Conservation (phyloP, 2,888 invertebrate species). For the Scaptomyza polygonia region DNA sequence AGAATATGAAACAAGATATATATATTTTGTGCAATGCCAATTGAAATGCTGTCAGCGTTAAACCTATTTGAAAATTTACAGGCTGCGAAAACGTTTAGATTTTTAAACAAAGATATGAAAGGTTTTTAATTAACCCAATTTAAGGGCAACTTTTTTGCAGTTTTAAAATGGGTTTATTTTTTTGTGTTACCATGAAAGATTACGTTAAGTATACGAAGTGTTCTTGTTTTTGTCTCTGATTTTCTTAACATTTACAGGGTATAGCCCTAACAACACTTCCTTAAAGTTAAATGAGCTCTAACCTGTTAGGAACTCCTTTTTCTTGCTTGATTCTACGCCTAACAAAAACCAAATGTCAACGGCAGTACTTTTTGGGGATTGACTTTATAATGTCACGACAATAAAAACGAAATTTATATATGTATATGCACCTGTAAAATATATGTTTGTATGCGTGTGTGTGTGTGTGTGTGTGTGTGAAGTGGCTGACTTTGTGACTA, state of each 20-base stretch:
- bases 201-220: not conserved
- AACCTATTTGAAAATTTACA: constrained; percentile 53
- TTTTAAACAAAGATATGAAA: constrained; percentile 4
- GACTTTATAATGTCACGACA: constrained; percentile 70
- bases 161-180: not conserved
- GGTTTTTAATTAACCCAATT: constrained; percentile 10
- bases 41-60: constrained; percentile 53
- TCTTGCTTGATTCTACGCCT: constrained; percentile 1
- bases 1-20: constrained; percentile 7
- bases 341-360: constrained; percentile 64
- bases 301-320: constrained; percentile 18
- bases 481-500: constrained; percentile 20
- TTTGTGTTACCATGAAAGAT: not conserved
- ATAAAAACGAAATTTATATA: constrained; percentile 52
- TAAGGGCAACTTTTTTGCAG: no score
- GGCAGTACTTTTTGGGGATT: constrained; percentile 63
- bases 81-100: constrained; percentile 22
- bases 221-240: not conserved
- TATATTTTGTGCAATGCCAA: constrained; percentile 29
- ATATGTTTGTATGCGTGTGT: not conserved
- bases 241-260: constrained; percentile 1
- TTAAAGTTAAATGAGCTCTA: no score
- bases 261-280: not conserved
- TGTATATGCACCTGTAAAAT: constrained; percentile 40
- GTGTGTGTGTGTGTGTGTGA: not conserved